A percentile compares a stretch with the other conserved stretches of the same genome.
phyloP scores from a whole-genome alignment of 64 coral and sea anemone genomes.

The Montipora sp. region DNA sequence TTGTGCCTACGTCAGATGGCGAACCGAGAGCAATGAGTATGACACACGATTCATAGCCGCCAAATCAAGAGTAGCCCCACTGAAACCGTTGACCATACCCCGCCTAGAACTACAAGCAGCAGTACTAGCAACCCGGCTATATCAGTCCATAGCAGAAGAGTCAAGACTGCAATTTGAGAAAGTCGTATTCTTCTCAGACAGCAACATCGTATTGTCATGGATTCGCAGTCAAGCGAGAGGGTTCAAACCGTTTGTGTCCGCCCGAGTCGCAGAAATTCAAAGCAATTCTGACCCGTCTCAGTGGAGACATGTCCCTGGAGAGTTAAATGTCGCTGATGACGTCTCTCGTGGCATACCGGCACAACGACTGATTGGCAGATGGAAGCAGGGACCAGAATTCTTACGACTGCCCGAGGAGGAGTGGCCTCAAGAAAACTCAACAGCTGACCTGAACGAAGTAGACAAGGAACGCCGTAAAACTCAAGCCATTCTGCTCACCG shows the following conservation, averaged over 20 bases:
- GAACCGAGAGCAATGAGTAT: neutral
- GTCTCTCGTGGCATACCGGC: no score
- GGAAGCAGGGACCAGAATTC: slow-evolving; percentile 24
- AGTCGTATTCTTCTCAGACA: neutral
- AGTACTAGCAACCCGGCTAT: neutral
- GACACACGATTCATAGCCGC: slow-evolving; percentile 43
- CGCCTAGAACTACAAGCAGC: slow-evolving; percentile 57
- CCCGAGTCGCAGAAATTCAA: no score
- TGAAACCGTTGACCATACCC: slow-evolving; percentile 34
- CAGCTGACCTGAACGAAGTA: neutral
- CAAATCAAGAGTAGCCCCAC: slow-evolving; percentile 58
- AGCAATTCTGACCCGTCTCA: no score
- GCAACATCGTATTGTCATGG: slow-evolving; percentile 31
- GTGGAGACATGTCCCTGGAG: no score
- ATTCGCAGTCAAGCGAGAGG: no score
- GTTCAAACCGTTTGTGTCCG: no score
- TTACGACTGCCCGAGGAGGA: slow-evolving; percentile 13
- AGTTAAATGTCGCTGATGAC: no score
- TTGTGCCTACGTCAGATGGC: no score
- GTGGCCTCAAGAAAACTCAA: slow-evolving; percentile 18
- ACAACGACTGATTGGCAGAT: no score
- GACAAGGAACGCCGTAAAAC: slow-evolving; percentile 14
- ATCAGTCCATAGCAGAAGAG: no score
- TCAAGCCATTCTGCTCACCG: slow-evolving; percentile 4
- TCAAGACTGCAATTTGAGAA: no score